phyloP scores from a whole-genome alignment of 2,797 vertebrate genomes.

The Coreius guichenoti region DNA sequence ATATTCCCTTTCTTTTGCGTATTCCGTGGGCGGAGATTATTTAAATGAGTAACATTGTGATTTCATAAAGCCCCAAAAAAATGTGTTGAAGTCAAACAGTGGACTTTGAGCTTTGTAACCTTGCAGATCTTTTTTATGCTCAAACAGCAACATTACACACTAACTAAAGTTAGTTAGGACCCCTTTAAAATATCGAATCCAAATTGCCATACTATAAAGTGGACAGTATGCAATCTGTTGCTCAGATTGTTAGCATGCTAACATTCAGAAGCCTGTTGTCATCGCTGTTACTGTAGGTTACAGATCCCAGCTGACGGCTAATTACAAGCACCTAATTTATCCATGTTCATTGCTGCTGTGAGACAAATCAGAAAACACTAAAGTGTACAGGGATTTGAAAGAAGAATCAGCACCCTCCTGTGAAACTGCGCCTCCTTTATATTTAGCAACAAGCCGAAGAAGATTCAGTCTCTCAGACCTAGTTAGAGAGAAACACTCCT shows the following conservation, averaged over 20 bases:
- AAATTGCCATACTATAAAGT: not conserved
- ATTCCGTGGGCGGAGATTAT: no score
- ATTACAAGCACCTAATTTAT: constrained; percentile 33
- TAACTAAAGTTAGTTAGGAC: no score
- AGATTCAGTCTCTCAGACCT: constrained; percentile 19
- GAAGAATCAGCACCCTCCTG: constrained; percentile 33
- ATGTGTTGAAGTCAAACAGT: no score
- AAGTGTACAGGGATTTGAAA: constrained; percentile 15
- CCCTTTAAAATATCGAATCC: not conserved
- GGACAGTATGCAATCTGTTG: not conserved
- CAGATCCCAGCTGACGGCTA: constrained; percentile 7
- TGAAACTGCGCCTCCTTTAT: constrained; percentile 30
- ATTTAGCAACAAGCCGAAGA: constrained; percentile 38
- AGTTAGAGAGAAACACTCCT: constrained; percentile 32
- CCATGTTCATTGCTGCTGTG: constrained; percentile 15
- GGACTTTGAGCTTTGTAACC: no score
- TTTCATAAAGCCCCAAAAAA: no score
- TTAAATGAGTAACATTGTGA: no score
- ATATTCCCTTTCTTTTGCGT: no score
- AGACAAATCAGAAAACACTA: constrained; percentile 17
- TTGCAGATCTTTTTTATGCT: no score
- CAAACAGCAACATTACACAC: no score
- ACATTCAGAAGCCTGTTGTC: not conserved
- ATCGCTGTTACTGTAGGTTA: not conserved
- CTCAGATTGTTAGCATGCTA: not conserved